Base-by-base conservation (phyloP, 2,888 invertebrate species). In the Carabus problematicus region DNA sequence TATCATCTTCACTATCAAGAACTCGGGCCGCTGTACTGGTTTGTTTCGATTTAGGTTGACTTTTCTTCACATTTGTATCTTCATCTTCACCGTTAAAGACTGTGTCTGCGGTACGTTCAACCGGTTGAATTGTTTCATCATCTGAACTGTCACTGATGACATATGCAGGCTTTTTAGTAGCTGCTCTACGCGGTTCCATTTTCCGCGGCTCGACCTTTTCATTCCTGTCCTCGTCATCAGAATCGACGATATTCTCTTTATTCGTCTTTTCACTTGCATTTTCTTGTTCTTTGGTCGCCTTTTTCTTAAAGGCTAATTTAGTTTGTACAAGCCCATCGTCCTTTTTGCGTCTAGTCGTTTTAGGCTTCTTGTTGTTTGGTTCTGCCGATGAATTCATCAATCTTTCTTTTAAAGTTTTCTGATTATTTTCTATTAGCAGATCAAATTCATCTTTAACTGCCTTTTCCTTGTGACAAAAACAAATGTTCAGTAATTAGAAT, bases 131-230 rank as follows among this genome's bases (percentile, higher is more conserved):
- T 29, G 29, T 29, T 29, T 29, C 29, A 6, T 29, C 29, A 29
- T 29, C 29, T 29, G 2, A 2, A 29, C 29, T 29, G 29, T 29
- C 29, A 29, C 7, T 72, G 77, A 39, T 81, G 80, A 41, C 77
- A 79, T 71, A 64, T 29, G 29, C 59, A 45, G 59, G 45, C 41
- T 47, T 61, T 12, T 59, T 60, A 14, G 85, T 82, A 40, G 85
- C 86, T 0, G 87, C 84, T 45, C 86, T 75, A 0, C 87, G 75
- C 0, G 84, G 82, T 43, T 73, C 72, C 1, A 41, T 84, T 76
- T 0, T 85, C 74, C 71, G 82, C 82, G 42, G 59, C 14, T 52
- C 12, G 4, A 18, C 6, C 1, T 42, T 40, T 4, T 14, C 41
- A 8, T 60, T 60, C 1, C 60, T 54, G 3, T 67, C 67, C 6